Evolutionary conservation across 2,113 vertebrate genomes (phyloP).

Genomic region (Narcine bancroftii): DNA sequence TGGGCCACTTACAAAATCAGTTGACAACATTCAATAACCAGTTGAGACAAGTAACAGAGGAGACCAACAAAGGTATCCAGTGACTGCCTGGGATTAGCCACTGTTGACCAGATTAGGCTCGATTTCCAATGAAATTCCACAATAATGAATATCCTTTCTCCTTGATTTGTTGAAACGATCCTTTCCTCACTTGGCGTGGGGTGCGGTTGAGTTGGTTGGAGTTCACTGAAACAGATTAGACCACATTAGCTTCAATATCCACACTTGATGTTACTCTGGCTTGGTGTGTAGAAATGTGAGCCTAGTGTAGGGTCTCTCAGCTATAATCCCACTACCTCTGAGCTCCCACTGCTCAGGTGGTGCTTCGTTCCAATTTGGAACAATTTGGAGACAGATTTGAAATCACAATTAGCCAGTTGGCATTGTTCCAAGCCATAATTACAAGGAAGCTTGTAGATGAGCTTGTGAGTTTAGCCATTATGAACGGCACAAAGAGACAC

Average conservation of each 20-base stretch:
- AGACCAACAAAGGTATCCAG: not conserved
- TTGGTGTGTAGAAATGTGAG: not conserved
- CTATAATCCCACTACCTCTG: not conserved
- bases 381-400: not conserved
- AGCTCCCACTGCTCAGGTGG: not conserved
- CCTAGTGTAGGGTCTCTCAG: not conserved
- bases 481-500: not conserved
- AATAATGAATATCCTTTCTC: not conserved
- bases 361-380: not conserved
- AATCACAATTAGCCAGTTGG: not conserved
- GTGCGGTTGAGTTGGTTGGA: not conserved
- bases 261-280: too few species aligned
- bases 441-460: too few species aligned
- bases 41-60: not conserved
- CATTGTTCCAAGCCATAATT: not conserved
- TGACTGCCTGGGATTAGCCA: not conserved
- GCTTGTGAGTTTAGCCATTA: not conserved
- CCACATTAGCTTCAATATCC: not conserved
- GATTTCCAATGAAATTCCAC: not conserved
- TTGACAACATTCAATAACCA: conserved; percentile 14
- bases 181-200: not conserved
- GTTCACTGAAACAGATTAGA: not conserved
- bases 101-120: not conserved
- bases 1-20: not conserved
- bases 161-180: not conserved